Conservation (phyloP, 1,140 invertebrate species). For the Ridgeia piscesae region DNA sequence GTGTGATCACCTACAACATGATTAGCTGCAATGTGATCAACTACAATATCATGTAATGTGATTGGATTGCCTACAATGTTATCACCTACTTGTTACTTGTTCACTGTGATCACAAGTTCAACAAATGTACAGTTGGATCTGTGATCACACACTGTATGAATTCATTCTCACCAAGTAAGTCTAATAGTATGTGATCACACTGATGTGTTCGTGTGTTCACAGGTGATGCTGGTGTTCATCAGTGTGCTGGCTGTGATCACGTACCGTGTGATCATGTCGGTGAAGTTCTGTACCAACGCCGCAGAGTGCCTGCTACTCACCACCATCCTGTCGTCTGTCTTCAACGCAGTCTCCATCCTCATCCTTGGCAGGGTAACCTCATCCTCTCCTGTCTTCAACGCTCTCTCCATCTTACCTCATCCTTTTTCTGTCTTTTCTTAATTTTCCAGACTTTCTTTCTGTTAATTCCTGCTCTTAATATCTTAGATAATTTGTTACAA, state of each 20-base stretch:
- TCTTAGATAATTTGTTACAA: too few species aligned
- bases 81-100: neutral
- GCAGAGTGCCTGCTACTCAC: slow-evolving; percentile 47
- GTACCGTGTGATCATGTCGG: slow-evolving; percentile 52
- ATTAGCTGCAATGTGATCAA: too few species aligned
- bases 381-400: neutral
- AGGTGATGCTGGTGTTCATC: slow-evolving; percentile 43
- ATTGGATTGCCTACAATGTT: too few species aligned
- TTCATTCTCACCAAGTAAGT: neutral
- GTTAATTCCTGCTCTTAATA: too few species aligned
- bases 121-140: neutral
- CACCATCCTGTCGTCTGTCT: slow-evolving; percentile 51
- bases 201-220: neutral
- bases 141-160: neutral
- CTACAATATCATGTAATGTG: too few species aligned
- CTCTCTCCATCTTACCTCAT: too few species aligned
- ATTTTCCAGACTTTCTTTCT: too few species aligned
- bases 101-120: neutral
- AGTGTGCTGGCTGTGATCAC: slow-evolving; percentile 39
- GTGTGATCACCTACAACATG: too few species aligned
- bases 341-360: slow-evolving; percentile 58
- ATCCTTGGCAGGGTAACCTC: slow-evolving; percentile 50
- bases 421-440: too few species aligned
- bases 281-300: slow-evolving; percentile 48
- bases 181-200: neutral